These are phyloP conservation scores for Psittacula cyanocephala DNA, from an alignment of 2,113 vertebrate species.

Conservation along the genomic window DNA sequence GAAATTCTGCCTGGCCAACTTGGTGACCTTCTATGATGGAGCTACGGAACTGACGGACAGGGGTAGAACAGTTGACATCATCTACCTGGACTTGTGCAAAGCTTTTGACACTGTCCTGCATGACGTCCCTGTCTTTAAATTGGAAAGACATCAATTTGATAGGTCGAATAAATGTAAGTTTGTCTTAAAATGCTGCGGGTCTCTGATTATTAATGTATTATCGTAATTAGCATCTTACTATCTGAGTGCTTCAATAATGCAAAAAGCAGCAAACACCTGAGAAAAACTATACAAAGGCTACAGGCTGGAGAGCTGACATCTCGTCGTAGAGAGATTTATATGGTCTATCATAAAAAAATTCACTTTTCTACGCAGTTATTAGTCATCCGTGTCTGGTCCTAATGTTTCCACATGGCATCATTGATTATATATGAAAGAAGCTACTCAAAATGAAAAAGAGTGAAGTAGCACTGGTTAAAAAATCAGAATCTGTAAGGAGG, in stretches of 20 bases:
- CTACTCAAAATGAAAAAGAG: background rate
- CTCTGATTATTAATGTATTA: background rate
- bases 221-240: background rate
- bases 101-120: too few species aligned
- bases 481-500: background rate
- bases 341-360: background rate
- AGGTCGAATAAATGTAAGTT: background rate
- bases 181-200: background rate
- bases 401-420: background rate
- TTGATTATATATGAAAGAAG: background rate
- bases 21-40: too few species aligned
- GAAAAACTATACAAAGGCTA: background rate
- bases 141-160: too few species aligned
- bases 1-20: too few species aligned
- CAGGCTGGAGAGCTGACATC: background rate
- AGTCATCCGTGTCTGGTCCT: background rate
- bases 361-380: slow-evolving; percentile 17
- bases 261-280: background rate
- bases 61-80: too few species aligned
- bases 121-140: too few species aligned
- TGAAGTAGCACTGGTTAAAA: background rate
- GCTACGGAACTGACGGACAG: too few species aligned
- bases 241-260: background rate
- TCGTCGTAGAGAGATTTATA: background rate
- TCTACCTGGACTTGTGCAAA: too few species aligned